Percentiles rank a stretch among this genome's conserved stretches.
Conservation (phyloP, 2,888 invertebrate genomes). For the Latrodectus elegans region DNA sequence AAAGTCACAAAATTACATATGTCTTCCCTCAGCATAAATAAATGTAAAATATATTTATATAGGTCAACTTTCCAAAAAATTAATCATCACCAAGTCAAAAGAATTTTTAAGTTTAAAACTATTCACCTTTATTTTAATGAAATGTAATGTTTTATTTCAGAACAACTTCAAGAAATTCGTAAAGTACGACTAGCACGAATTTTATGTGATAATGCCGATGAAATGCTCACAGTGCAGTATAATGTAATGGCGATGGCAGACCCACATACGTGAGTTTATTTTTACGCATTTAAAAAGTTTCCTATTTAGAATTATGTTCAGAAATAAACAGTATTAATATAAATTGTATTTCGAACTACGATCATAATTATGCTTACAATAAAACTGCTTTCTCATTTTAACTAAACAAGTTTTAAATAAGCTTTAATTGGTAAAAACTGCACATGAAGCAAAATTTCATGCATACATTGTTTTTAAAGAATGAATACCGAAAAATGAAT, state of each 20-base stretch:
- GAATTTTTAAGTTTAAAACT: background rate
- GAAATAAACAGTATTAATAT: background rate
- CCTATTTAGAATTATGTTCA: background rate
- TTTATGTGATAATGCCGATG: conserved; percentile 93
- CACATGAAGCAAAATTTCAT: no score
- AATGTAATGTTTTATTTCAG: conserved; percentile 73
- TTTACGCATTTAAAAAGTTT: background rate
- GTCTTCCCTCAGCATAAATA: no score
- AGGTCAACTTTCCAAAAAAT: background rate
- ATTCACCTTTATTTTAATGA: background rate
- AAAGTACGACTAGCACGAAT: conserved; percentile 87
- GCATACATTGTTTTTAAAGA: no score
- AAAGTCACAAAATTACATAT: no score
- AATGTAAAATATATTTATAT: no score
- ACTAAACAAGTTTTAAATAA: no score
- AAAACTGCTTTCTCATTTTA: no score
- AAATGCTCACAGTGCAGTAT: conserved; percentile 91
- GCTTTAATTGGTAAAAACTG: no score
- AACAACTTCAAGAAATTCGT: conserved; percentile 87
- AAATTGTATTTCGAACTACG: no score
- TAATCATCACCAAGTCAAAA: background rate
- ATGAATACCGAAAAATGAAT: no score
- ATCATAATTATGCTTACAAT: no score
- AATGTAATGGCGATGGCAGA: conserved; percentile 94
- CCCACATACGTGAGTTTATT: conserved; percentile 88